Base-by-base conservation (phyloP, 2,113 vertebrate species). In the Ceratotherium simum region DNA sequence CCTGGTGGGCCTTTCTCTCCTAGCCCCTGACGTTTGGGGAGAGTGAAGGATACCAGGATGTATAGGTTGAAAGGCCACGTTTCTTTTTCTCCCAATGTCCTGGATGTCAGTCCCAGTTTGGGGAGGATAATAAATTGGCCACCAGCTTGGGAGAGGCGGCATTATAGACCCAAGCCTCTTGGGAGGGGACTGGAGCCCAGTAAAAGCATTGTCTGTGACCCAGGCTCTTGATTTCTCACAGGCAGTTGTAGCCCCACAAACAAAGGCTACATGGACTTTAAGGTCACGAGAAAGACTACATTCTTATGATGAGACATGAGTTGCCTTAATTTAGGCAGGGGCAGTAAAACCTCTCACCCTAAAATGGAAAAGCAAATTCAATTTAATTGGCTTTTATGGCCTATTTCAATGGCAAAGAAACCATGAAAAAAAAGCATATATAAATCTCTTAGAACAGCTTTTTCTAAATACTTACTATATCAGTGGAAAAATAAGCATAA, bases 331-430 rank as follows among this genome's bases (percentile, higher is more conserved):
- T 84, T 54, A 39, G 27, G 46, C 60, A 81, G 60, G 58, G 36
- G 48, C 25, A 12, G 51, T 33, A 6, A 78, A 60, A 48, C 23
- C 12, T 20, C 70, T 42, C 23, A 6, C 11, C 39, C 87, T 82
- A 70, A 65, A 25, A n/a, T 23, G 33, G 23, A 80, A 69, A 70
- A 94, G 56, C 16, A 36, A 36, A 48, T 75, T 85, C n/a, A 8
- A 18, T 23, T 62, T 79, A 31, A 25, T 20, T 93, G 64, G 29
- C 25, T 64, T 76, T 85, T 29, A 51, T 33, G 42, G 33, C 36
- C 72, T 82, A 72, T 81, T 94, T 81, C 56, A 79, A 42, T 79
- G 46, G 31, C 69, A 82, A 90, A 65, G 60, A 56, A 83, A 88
- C 76, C 46, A 83, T 56, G 21, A 8, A 17, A 81, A 42, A 80